Percentiles rank a stretch among this genome's conserved stretches.
These are phyloP conservation scores for Furcifer pardalis DNA, from an alignment of 2,797 vertebrate genomes.

Conservation along the genomic window DNA sequence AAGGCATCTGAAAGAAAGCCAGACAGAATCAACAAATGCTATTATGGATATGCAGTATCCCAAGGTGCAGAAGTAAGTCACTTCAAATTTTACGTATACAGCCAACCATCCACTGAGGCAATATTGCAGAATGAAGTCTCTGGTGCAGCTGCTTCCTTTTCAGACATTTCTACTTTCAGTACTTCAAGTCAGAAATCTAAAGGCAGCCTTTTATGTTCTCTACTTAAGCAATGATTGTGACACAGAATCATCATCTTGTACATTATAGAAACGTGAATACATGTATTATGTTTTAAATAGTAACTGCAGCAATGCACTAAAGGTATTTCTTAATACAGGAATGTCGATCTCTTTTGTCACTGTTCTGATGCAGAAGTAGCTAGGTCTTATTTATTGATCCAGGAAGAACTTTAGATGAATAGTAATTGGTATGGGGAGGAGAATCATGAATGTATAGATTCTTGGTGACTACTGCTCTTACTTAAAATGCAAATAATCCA, in stretches of 20 bases:
- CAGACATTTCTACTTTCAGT: slow-evolving; percentile 1
- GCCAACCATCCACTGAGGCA: background rate
- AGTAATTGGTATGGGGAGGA: background rate
- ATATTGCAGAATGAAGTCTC: background rate
- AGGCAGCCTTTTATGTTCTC: background rate
- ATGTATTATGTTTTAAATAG: background rate
- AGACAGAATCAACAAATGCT: slow-evolving; percentile 95
- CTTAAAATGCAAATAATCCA: background rate
- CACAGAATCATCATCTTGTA: background rate
- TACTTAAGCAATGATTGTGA: background rate
- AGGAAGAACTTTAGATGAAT: background rate
- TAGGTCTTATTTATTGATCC: background rate
- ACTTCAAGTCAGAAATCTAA: background rate
- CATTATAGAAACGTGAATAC: background rate
- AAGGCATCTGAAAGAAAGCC: slow-evolving; percentile 94
- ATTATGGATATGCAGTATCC: slow-evolving; percentile 99
- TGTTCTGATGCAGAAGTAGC: background rate
- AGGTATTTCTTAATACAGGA: background rate
- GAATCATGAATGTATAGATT: background rate
- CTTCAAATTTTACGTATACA: background rate
- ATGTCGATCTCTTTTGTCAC: background rate
- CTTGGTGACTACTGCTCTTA: background rate
- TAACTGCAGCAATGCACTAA: background rate
- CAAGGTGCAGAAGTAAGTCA: slow-evolving; percentile 97
- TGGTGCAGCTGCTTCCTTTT: background rate